A percentile compares a stretch with the other conserved stretches of the same genome.
Conservation (phyloP, 2,797 vertebrate genomes). For the Channa striata region DNA sequence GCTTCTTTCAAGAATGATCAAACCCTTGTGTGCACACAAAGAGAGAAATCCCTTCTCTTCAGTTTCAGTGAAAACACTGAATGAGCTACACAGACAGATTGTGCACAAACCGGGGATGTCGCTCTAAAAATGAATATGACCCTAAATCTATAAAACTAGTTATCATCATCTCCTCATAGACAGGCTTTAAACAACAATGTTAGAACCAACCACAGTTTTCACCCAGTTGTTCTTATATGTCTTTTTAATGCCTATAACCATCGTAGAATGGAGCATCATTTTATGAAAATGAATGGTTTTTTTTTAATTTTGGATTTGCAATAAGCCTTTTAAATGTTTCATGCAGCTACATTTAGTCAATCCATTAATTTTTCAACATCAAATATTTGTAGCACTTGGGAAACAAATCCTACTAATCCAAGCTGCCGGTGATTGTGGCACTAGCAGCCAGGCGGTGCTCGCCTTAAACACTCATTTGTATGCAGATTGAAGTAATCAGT, state of each 20-base stretch:
- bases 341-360: constrained; percentile 14
- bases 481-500: constrained; percentile 63
- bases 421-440: constrained; percentile 31
- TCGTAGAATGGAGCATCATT: not conserved
- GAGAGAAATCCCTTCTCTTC: constrained; percentile 41
- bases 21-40: constrained; percentile 23
- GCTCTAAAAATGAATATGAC: not conserved
- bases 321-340: constrained; percentile 17
- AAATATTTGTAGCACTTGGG: constrained; percentile 52
- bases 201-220: not conserved
- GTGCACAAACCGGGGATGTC: constrained; percentile 6
- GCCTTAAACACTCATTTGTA: constrained; percentile 55
- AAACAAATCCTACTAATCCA: constrained; percentile 24
- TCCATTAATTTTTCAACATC: constrained; percentile 34
- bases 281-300: constrained; percentile 12
- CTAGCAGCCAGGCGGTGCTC: constrained; percentile 13
- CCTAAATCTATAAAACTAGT: not conserved
- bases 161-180: too few relatives aligned
- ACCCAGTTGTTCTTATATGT: too few relatives aligned
- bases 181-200: too few relatives aligned
- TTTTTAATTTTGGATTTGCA: not conserved
- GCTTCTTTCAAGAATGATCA: constrained; percentile 54
- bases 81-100: constrained; percentile 3
- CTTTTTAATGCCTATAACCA: not conserved
- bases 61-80: constrained; percentile 16